A percentile compares a stretch with the other conserved stretches of the same genome.
Conservation (phyloP, 2,113 vertebrate species). For the Tenebrosternarchus preto region DNA sequence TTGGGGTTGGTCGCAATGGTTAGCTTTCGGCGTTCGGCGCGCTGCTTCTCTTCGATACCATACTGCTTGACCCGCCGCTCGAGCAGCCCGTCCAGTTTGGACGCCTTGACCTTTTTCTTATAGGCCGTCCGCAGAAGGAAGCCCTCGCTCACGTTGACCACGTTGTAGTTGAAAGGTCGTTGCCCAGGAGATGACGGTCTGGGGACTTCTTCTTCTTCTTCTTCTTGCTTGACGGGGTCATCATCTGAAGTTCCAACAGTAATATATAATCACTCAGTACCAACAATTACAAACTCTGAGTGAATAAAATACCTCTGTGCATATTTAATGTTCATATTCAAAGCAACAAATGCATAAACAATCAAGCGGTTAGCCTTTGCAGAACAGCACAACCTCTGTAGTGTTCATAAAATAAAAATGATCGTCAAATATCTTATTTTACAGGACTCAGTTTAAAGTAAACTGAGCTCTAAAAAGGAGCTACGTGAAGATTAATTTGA, state of each 20-base stretch:
- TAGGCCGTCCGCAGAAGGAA: conserved; percentile 94
- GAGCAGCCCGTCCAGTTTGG: conserved; percentile 89
- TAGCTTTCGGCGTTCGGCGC: conserved; percentile 85
- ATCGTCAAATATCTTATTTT: too few species aligned
- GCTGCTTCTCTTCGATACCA: conserved; percentile 90
- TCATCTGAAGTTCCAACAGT: conserved; percentile 20
- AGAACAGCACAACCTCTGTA: too few species aligned
- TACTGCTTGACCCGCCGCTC: conserved; percentile 95
- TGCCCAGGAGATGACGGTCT: conserved; percentile 37
- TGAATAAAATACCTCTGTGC: too few species aligned
- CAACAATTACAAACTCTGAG: too few species aligned
- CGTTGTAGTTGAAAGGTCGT: conserved; percentile 75
- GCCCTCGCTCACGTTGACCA: conserved; percentile 96
- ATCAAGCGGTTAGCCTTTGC: too few species aligned
- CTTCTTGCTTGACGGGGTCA: conserved; percentile 60
- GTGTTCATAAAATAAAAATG: too few species aligned
- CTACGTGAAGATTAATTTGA: neutral
- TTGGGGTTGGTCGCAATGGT: conserved; percentile 63
- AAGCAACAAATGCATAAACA: too few species aligned
- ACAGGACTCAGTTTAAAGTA: neutral
- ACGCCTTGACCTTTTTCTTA: conserved; percentile 91
- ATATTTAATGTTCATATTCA: too few species aligned
- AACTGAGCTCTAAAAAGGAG: neutral
- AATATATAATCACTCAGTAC: too few species aligned
- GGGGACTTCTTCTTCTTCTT: conserved; percentile 55